These are phyloP conservation scores for Cyanoliseus patagonus DNA, from an alignment of 2,113 vertebrate species.

Conservation along the genomic window DNA sequence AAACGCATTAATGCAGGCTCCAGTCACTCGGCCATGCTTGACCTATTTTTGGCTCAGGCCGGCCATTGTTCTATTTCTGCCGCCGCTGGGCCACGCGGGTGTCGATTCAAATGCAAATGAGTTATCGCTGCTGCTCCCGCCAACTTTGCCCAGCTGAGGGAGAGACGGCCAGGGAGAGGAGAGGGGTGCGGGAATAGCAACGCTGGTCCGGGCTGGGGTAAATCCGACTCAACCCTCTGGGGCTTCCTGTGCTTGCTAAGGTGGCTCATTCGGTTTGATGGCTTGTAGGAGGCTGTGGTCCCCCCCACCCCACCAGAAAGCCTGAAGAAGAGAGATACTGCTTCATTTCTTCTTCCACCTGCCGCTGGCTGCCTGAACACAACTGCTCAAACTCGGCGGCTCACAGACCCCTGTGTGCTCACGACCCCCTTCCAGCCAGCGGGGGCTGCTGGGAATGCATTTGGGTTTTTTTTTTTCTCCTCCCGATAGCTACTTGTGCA, in stretches of 20 bases:
- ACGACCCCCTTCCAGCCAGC: conserved; percentile 31
- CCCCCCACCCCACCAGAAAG: conserved; percentile 11
- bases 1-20: conserved; percentile 98
- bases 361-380: conserved; percentile 67
- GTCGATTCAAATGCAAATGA: conserved; percentile 99
- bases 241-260: conserved; percentile 13
- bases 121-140: conserved; percentile 79
- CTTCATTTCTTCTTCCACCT: conserved; percentile 74
- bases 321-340: conserved; percentile 58
- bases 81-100: conserved; percentile 94
- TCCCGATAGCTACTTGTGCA: not conserved
- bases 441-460: conserved; percentile 1
- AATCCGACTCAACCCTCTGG: conserved; percentile 8
- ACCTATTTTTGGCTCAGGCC: conserved; percentile 99
- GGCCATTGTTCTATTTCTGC: conserved; percentile 99
- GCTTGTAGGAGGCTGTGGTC: conserved; percentile 26
- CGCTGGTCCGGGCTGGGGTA: conserved; percentile 25
- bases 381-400: not conserved
- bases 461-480: not conserved
- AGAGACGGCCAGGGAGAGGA: conserved; percentile 34
- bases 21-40: conserved; percentile 95
- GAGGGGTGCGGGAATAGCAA: not conserved
- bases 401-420: conserved; percentile 1
- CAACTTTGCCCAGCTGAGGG: conserved; percentile 67
- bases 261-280: conserved; percentile 51